A percentile compares a stretch with the other conserved stretches of the same genome.
phyloP scores from a whole-genome alignment of 2,888 invertebrate species.

The Drosophila subsilvestris region DNA sequence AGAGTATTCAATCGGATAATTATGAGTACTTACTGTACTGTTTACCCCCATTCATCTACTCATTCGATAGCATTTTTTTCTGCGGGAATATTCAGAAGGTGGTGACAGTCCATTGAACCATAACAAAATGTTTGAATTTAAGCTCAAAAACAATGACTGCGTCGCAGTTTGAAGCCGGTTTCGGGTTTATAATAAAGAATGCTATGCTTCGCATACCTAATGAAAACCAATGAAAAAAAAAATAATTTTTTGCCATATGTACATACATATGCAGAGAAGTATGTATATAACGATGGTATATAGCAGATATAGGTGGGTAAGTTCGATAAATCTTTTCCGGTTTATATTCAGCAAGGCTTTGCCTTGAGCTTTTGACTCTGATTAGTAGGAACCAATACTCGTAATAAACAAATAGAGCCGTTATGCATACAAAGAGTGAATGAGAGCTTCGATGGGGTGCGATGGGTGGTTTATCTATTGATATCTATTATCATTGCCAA shows the following conservation, averaged over 20 bases:
- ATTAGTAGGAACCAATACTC: constrained; percentile 33
- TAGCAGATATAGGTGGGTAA: constrained; percentile 10
- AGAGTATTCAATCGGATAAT: constrained; percentile 4
- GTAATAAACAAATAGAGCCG: constrained; percentile 28
- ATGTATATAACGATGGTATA: constrained; percentile 9
- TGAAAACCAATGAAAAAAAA: constrained; percentile 25
- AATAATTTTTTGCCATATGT: constrained; percentile 11
- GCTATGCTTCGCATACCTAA: constrained; percentile 17
- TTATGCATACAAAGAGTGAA: constrained; percentile 39
- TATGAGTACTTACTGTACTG: constrained; percentile 10
- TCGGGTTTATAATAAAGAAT: constrained; percentile 14
- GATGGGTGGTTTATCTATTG: background rate
- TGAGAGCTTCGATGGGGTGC: constrained; percentile 21
- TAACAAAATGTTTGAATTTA: constrained; percentile 39
- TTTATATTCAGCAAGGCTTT: constrained; percentile 21
- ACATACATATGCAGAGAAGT: constrained; percentile 1
- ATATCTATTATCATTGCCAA: constrained; percentile 6
- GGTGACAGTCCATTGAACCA: constrained; percentile 46
- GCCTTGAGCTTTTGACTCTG: constrained; percentile 44
- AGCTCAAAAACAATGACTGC: constrained; percentile 30
- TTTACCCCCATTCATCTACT: background rate
- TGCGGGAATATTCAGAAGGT: constrained; percentile 22
- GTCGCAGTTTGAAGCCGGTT: constrained; percentile 33
- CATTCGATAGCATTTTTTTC: constrained; percentile 6
- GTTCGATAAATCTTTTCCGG: constrained; percentile 22